A percentile compares a stretch with the other conserved stretches of the same genome.
These are phyloP conservation scores for Echinometra lucunter DNA, from an alignment of 53 echinoderm and acorn worm species.

Conservation along the genomic window DNA sequence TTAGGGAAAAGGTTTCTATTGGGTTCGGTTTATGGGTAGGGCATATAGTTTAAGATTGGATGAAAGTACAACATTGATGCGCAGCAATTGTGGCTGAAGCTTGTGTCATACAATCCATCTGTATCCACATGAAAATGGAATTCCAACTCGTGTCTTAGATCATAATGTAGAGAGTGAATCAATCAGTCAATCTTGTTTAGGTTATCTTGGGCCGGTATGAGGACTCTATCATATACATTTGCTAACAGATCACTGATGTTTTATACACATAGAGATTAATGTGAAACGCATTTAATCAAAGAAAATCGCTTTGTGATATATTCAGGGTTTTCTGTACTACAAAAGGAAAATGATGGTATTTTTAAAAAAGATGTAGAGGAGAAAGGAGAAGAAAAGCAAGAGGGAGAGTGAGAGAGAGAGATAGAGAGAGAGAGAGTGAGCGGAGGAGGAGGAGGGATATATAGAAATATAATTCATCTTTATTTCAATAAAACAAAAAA, in stretches of 20 bases:
- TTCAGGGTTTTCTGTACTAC: not conserved
- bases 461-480: too few species aligned
- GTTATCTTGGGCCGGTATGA: too few species aligned
- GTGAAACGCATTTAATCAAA: not conserved
- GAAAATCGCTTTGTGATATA: not conserved
- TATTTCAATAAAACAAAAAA: too few species aligned
- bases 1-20: too few species aligned
- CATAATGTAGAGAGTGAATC: not conserved
- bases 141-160: not conserved
- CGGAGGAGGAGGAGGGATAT: not conserved
- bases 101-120: too few species aligned
- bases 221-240: not conserved
- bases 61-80: too few species aligned
- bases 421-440: not conserved
- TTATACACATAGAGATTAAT: constrained; percentile 8
- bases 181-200: not conserved
- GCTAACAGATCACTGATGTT: not conserved
- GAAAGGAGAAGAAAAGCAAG: not conserved
- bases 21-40: too few species aligned
- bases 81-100: too few species aligned
- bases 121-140: not conserved
- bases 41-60: too few species aligned
- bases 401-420: not conserved
- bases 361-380: not conserved
- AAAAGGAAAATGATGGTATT: not conserved